These are phyloP conservation scores for Catagonus wagneri DNA, from an alignment of 2,113 vertebrate species.

Conservation along the genomic window DNA sequence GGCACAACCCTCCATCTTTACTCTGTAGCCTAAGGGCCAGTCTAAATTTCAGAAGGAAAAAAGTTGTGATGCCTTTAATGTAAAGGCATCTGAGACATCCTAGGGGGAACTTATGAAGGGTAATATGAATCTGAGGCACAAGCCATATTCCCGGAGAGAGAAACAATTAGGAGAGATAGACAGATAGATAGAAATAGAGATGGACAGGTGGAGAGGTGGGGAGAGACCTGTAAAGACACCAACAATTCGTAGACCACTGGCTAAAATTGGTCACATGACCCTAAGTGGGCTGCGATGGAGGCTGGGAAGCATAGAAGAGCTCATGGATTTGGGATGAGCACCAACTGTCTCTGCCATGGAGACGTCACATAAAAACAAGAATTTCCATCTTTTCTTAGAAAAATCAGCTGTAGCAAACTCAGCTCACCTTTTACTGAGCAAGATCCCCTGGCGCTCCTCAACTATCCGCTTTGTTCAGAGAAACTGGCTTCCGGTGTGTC, in stretches of 20 bases:
- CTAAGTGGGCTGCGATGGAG: not conserved
- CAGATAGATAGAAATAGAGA: not conserved
- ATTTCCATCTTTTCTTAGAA: not conserved
- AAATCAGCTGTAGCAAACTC: constrained; percentile 7
- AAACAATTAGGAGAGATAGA: not conserved
- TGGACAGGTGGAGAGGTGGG: not conserved
- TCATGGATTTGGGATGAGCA: not conserved
- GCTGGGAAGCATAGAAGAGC: not conserved
- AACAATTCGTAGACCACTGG: not conserved
- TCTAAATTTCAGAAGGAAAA: not conserved
- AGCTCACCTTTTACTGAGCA: not conserved
- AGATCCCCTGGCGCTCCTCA: not conserved
- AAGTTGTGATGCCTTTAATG: not conserved
- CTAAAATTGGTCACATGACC: not conserved
- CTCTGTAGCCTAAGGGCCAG: not conserved
- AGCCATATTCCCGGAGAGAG: not conserved
- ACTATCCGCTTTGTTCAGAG: not conserved
- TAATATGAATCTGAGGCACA: not conserved
- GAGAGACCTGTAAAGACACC: not conserved
- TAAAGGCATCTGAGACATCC: not conserved
- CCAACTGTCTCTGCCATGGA: not conserved
- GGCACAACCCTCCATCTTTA: not conserved
- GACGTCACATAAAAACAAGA: constrained; percentile 1
- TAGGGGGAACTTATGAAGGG: not conserved
- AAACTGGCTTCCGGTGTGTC: not conserved